These are phyloP conservation scores for Prunella fulvescens DNA, from an alignment of 2,113 vertebrate genomes.

Conservation along the genomic window DNA sequence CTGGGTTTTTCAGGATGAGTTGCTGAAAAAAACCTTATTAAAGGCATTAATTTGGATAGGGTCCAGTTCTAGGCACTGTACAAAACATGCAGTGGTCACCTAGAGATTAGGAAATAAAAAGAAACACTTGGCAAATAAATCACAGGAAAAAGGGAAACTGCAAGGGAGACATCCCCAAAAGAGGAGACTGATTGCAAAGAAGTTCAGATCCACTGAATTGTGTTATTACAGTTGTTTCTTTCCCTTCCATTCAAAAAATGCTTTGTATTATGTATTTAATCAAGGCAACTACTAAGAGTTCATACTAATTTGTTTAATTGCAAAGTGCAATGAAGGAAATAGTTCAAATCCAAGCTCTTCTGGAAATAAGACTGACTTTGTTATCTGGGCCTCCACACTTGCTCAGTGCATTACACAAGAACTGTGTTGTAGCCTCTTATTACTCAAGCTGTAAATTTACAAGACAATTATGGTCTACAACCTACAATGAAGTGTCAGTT, in stretches of 20 bases:
- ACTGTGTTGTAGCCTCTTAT: background rate
- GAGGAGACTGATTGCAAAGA: background rate
- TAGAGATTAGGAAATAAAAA: background rate
- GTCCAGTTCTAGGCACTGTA: background rate
- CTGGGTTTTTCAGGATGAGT: background rate
- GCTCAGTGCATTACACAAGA: background rate
- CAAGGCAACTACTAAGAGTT: background rate
- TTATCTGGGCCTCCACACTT: background rate
- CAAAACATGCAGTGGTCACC: background rate
- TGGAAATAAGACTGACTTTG: too few species aligned
- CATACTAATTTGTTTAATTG: background rate
- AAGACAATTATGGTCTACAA: background rate
- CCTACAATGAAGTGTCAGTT: background rate
- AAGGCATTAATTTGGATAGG: background rate
- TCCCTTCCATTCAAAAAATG: background rate
- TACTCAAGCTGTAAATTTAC: constrained; percentile 22
- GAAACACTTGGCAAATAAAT: background rate
- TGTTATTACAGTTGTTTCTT: background rate
- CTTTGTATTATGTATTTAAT: background rate
- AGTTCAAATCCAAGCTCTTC: too few species aligned
- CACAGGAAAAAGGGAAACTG: background rate
- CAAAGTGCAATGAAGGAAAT: background rate
- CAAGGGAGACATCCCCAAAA: background rate
- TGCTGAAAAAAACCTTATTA: background rate
- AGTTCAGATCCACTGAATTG: background rate